Evolutionary conservation across 2,888 invertebrate genomes (phyloP), one percentile per base, ranked within the genome.

Genomic region (Agrochola circellaris): DNA sequence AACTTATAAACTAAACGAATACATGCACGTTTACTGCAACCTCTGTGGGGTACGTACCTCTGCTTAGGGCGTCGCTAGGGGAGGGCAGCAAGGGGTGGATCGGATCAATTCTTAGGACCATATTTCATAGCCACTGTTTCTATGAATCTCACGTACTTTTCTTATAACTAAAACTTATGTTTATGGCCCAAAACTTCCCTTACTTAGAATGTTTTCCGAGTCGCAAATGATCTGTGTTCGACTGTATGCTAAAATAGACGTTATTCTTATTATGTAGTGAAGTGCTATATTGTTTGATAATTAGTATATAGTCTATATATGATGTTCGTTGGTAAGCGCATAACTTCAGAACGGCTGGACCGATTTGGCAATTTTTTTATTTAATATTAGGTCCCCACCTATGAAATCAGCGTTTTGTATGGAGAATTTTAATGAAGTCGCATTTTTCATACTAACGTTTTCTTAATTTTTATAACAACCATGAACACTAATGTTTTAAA

Each of bases 151-250:
- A 83, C 77, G 81, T 81, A 77, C 23, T 56, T 72, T 72, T 45
- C 72, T 38, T 69, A 42, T 26, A 82, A 68, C 61, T 66, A 34
- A 65, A 82, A 77, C 83, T 81, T 77, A 42, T 72, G 54, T 81
- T 69, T 82, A 77, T 72, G 38, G 15, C 54, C 64, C 48, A 60
- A 78, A 81, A 81, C 23, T 77, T 82, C 56, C n/a, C 8, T 54
- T 42, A 64, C 66, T 51, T 51, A 51, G 2, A 48, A 65, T 56
- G 60, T 71, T 82, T 82, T 69, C 48, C 15, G 51, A 62, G 30
- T 70, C 30, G 0, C 15, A 48, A 45, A 77, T 54, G 45, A 54
- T 69, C 15, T 42, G 42, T 45, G 17, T 45, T 54, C 17, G 42
- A 20, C 48, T 23, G 38, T 42, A 17, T 51, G 38, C 34, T 30